phyloP scores from a whole-genome alignment of 2,888 invertebrate species.

The Eurytoma californica region DNA sequence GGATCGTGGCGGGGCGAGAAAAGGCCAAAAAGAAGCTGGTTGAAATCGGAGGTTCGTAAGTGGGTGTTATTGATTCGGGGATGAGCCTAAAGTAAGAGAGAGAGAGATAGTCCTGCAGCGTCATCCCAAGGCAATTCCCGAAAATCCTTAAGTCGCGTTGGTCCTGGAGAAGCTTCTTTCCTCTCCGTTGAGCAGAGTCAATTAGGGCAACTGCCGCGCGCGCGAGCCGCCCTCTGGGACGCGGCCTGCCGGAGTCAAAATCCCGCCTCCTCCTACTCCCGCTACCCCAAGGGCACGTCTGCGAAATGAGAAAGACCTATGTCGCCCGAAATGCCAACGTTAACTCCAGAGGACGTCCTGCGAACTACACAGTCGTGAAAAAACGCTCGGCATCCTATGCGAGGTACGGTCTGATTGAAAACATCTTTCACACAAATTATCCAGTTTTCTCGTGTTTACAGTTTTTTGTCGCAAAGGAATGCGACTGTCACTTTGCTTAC shows the following conservation, averaged over 20 bases:
- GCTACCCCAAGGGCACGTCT: too few relatives aligned
- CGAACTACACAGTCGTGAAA: too few relatives aligned
- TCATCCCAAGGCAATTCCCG: slow-evolving; percentile 70
- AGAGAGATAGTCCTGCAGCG: slow-evolving; percentile 63
- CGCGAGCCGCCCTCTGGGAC: not conserved
- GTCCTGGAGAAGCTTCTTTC: slow-evolving; percentile 46
- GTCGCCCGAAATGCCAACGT: too few relatives aligned
- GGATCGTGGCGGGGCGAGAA: not conserved
- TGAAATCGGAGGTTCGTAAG: slow-evolving; percentile 29
- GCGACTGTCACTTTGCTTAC: too few relatives aligned
- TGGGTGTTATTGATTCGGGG: slow-evolving; percentile 66
- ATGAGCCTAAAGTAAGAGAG: slow-evolving; percentile 37
- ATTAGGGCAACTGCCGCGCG: slow-evolving; percentile 14
- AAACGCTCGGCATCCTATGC: too few relatives aligned
- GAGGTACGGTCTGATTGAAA: too few relatives aligned
- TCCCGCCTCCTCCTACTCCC: not conserved
- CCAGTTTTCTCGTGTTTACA: too few relatives aligned
- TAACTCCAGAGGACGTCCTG: too few relatives aligned
- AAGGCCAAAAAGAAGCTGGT: slow-evolving; percentile 1
- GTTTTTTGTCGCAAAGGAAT: too few relatives aligned
- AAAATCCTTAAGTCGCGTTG: slow-evolving; percentile 53
- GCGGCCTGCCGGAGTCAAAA: slow-evolving; percentile 19
- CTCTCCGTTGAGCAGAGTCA: slow-evolving; percentile 36
- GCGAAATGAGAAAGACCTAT: too few relatives aligned
- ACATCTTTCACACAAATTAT: too few relatives aligned